Percentiles rank a stretch among this genome's conserved stretches.
Conservation (phyloP, 2,113 vertebrate genomes). For the Typhlomys cinereus region DNA sequence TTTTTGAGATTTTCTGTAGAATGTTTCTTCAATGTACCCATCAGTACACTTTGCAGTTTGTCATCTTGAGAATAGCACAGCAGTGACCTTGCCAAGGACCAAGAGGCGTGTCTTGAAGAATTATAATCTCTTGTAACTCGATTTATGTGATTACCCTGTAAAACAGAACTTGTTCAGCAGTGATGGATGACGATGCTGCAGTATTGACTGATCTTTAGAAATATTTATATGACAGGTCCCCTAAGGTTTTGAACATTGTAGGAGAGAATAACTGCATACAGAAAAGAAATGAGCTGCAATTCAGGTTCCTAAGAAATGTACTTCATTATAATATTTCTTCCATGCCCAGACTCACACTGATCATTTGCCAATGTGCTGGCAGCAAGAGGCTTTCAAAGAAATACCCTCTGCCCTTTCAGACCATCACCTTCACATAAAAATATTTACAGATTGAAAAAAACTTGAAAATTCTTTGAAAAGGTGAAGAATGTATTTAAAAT, state of each 20-base stretch:
- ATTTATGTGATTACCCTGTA: conserved; percentile 84
- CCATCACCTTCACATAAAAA: neutral
- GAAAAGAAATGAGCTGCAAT: conserved; percentile 61
- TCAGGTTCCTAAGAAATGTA: conserved; percentile 50
- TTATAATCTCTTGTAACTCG: conserved; percentile 81
- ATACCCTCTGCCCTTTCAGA: neutral
- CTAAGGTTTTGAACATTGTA: conserved; percentile 70
- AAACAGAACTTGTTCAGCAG: conserved; percentile 82
- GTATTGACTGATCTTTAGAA: conserved; percentile 85
- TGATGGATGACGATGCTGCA: conserved; percentile 82
- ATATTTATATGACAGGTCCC: conserved; percentile 83
- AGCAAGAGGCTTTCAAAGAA: conserved; percentile 11
- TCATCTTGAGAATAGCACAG: conserved; percentile 65
- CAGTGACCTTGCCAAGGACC: conserved; percentile 83
- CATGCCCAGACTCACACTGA: conserved; percentile 35
- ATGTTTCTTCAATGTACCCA: conserved; percentile 57
- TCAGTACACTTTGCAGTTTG: conserved; percentile 72
- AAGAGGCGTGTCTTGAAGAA: conserved; percentile 83
- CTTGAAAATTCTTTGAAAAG: conserved; percentile 16
- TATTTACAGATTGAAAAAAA: neutral
- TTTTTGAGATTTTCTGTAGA: conserved; percentile 28
- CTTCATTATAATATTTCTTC: conserved; percentile 71
- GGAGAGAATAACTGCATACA: conserved; percentile 72
- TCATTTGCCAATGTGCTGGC: neutral
- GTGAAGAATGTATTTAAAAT: conserved; percentile 45